Evolutionary conservation across 1,140 invertebrate species (phyloP), one percentile per base, ranked within the genome.

Genomic region (Diprion similis): DNA sequence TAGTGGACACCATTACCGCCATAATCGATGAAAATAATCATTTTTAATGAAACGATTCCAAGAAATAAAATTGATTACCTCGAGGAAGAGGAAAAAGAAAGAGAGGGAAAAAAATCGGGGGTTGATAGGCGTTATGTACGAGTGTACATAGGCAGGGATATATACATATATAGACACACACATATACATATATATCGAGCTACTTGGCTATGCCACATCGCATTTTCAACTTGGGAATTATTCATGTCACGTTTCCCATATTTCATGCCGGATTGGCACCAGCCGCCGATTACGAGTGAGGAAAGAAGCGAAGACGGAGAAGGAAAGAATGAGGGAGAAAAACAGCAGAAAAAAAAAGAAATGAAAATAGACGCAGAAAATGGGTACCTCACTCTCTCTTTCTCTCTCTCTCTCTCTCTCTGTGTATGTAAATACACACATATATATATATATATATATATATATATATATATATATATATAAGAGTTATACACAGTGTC

Each of bases 161-260:
- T 37, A 4, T 37, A 37, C 6, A 37, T 0, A n/a, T n/a, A n/a
- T n/a, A n/a, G n/a, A n/a, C n/a, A n/a, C n/a, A 51, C 48, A 15
- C 48, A 51, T 15, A 17, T 6, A 15, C 7, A 59, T 17, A 17
- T 59, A 59, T 59, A 59, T 17, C 51, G 0, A 59, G 51, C 51
- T 59, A 68, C 68, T 78, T 68, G 70, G 70, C 75, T 78, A 78
- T 78, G 77, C 76, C 73, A 78, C 76, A 72, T 68, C 69, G 76
- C 74, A 74, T 71, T 75, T 69, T 74, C 66, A 75, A 71, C 66
- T 46, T 71, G 48, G 73, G 82, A 83, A 84, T 84, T 81, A 84
- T 84, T 84, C 83, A 83, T 82, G 80, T 82, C 83, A 83, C 82
- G 83, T 83, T 82, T 77, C 77, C 78, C 72, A 78, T 75, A 78